These are phyloP conservation scores for Steinernema khuongi DNA, from an alignment of 1,140 invertebrate species.

Conservation along the genomic window DNA sequence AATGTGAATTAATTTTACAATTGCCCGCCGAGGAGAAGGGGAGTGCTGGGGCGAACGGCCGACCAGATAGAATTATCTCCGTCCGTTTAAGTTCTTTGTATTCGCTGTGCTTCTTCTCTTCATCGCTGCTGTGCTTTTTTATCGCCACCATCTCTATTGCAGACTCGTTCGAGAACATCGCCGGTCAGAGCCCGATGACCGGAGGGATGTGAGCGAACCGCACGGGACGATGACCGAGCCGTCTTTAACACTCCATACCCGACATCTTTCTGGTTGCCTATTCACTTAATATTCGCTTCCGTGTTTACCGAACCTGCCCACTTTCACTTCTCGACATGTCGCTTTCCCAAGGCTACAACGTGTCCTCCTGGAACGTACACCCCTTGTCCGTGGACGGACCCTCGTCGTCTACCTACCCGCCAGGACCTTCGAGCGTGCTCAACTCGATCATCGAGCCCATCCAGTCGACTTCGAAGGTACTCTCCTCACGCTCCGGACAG, in stretches of 20 bases:
- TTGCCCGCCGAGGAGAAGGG: not conserved
- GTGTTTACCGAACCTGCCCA: not conserved
- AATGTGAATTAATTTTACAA: slow-evolving; percentile 16
- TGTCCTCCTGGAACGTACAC: not conserved
- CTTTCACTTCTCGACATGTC: not conserved
- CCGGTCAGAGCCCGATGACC: not conserved
- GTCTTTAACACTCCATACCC: not conserved
- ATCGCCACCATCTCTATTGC: not conserved
- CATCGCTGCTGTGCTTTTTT: not conserved
- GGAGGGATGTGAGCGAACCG: not conserved
- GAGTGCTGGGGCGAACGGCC: not conserved
- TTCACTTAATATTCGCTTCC: not conserved
- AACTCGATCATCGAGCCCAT: not conserved
- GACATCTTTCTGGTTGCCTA: not conserved
- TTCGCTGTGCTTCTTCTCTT: not conserved
- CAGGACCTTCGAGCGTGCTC: not conserved
- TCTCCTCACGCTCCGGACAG: not conserved
- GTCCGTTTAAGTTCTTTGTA: not conserved
- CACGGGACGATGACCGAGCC: not conserved
- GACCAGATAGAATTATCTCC: slow-evolving; percentile 15
- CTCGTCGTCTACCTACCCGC: not conserved
- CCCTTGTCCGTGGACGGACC: not conserved
- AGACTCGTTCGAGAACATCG: not conserved
- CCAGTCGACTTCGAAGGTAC: not conserved
- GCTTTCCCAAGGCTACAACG: not conserved